Evolutionary conservation across 2,113 vertebrate genomes (phyloP).

Genomic region (Podiceps cristatus): DNA sequence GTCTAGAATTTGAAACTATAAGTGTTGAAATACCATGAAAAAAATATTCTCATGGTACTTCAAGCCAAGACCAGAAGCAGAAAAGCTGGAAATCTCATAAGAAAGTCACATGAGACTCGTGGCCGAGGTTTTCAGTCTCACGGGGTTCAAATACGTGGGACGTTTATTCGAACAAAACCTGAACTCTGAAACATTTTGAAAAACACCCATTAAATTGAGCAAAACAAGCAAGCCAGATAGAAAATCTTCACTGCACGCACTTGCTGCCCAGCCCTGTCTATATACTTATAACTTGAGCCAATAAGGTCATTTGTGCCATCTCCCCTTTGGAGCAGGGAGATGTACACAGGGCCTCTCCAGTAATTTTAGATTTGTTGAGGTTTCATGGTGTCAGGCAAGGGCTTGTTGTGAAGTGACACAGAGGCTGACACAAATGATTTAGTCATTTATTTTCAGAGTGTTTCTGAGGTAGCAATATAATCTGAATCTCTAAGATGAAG

Average conservation of each 20-base stretch:
- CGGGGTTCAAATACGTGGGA: neutral
- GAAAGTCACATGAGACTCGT: neutral
- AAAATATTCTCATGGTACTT: conserved; percentile 54
- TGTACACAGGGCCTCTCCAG: neutral
- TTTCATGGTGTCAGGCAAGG: neutral
- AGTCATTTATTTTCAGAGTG: neutral
- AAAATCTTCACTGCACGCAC: neutral
- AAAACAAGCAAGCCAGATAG: neutral
- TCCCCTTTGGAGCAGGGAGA: neutral
- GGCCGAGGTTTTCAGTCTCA: neutral
- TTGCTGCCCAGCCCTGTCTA: neutral
- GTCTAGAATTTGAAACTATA: neutral
- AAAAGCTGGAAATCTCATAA: conserved; percentile 66
- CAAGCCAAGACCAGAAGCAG: conserved; percentile 43
- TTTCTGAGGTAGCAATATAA: neutral
- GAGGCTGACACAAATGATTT: neutral
- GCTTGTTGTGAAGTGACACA: neutral
- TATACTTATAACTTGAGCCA: neutral
- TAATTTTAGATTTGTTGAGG: neutral
- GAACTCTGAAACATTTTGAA: neutral
- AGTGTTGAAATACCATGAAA: neutral
- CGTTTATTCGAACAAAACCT: neutral
- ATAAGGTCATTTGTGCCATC: neutral
- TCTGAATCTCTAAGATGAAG: neutral
- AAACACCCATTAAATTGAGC: neutral